Evolutionary conservation across 2,797 vertebrate species (phyloP).

Genomic region (Arctocebus calabarensis): DNA sequence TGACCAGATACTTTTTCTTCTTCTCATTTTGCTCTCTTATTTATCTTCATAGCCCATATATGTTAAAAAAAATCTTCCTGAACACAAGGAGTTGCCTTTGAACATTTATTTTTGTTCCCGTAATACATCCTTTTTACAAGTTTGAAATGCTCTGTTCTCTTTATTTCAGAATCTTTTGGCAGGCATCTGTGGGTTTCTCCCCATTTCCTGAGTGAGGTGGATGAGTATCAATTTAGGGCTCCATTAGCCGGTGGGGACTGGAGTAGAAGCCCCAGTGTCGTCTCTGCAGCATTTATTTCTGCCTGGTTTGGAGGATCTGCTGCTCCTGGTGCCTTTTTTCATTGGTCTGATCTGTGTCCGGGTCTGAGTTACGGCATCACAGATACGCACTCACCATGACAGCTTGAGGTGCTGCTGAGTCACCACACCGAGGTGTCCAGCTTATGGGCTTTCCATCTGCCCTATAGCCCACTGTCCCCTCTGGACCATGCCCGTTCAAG

Average conservation of each 20-base stretch:
- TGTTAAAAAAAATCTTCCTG: background rate
- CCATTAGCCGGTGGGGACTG: no score
- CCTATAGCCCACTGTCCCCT: background rate
- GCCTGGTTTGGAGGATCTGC: background rate
- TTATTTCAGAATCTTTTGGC: background rate
- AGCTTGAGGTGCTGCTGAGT: background rate
- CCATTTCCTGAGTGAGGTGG: background rate
- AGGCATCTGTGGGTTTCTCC: background rate
- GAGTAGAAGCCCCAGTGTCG: background rate
- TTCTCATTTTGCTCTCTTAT: background rate
- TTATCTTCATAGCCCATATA: background rate
- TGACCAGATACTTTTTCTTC: background rate
- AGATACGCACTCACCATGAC: background rate
- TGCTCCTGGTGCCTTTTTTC: background rate
- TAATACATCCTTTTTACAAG: background rate
- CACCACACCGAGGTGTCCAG: background rate
- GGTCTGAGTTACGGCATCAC: background rate
- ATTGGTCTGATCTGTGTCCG: background rate
- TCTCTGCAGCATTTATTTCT: background rate
- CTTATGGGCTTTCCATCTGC: background rate
- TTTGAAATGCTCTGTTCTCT: background rate
- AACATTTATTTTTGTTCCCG: background rate
- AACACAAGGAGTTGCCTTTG: background rate
- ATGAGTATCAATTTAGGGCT: background rate
- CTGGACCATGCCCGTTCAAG: background rate